Conservation (phyloP, 2,888 invertebrate species). For the Andrena chrysosceles region DNA sequence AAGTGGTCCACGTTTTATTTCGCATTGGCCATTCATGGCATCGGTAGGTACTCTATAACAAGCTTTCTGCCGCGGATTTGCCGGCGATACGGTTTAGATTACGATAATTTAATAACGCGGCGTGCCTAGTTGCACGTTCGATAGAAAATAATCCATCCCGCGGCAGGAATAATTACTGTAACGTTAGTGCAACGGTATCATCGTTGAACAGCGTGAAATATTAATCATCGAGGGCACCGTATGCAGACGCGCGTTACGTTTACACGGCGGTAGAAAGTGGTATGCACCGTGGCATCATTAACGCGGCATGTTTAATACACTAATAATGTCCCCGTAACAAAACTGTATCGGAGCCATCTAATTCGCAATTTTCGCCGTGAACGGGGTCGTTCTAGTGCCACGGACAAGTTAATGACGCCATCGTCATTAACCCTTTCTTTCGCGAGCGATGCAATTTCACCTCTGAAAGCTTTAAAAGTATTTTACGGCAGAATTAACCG, state of each 20-base stretch:
- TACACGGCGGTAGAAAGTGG: slow-evolving; percentile 60
- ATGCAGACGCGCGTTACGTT: slow-evolving; percentile 59
- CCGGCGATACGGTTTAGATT: slow-evolving; percentile 38
- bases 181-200: slow-evolving; percentile 69
- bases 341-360: slow-evolving; percentile 42
- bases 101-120: slow-evolving; percentile 59
- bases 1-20: neutral
- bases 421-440: slow-evolving; percentile 6
- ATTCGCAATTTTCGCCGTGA: slow-evolving; percentile 46
- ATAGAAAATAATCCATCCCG: slow-evolving; percentile 66
- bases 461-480: neutral
- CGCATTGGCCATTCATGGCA: neutral
- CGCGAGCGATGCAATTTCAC: neutral
- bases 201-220: slow-evolving; percentile 57
- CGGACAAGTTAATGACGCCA: slow-evolving; percentile 18
- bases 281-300: slow-evolving; percentile 48
- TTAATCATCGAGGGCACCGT: slow-evolving; percentile 62
- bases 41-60: neutral
- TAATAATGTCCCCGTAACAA: slow-evolving; percentile 51
- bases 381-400: slow-evolving; percentile 8
- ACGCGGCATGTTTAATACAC: slow-evolving; percentile 50
- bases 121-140: slow-evolving; percentile 61
- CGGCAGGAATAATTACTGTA: slow-evolving; percentile 65
- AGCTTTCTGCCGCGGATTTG: slow-evolving; percentile 32
- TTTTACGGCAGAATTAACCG: neutral